Percentiles rank a stretch among this genome's conserved stretches.
Conservation (phyloP, 2,113 vertebrate genomes). For the Microtus montanus region DNA sequence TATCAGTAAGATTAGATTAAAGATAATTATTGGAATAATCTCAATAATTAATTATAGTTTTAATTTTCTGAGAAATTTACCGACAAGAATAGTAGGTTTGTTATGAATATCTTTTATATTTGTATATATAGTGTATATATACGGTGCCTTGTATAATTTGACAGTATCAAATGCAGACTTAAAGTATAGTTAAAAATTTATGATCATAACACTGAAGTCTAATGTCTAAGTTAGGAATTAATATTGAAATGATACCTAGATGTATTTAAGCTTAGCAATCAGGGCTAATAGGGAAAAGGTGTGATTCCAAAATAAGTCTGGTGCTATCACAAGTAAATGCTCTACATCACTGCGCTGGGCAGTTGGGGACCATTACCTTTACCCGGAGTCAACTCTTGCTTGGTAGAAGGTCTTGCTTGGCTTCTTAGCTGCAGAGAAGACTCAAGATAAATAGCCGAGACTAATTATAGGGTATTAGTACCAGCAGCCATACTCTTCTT, state of each 20-base stretch:
- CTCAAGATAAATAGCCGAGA: conserved; percentile 52
- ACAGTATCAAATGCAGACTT: background rate
- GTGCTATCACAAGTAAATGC: background rate
- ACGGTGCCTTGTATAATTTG: background rate
- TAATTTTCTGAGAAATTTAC: background rate
- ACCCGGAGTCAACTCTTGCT: conserved; percentile 16
- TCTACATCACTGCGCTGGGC: background rate
- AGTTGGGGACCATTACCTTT: conserved; percentile 60
- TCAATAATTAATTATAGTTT: background rate
- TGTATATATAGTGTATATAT: background rate
- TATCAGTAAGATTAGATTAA: conserved; percentile 45
- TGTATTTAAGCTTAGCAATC: conserved; percentile 15
- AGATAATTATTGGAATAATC: conserved; percentile 25
- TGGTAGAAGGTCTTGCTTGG: conserved; percentile 46
- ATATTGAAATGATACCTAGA: background rate
- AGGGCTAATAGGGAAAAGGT: background rate
- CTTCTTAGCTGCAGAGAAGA: conserved; percentile 39
- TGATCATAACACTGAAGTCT: background rate
- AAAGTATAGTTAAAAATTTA: conserved; percentile 38
- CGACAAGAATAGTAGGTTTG: background rate
- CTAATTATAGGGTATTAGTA: conserved; percentile 60
- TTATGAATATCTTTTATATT: background rate
- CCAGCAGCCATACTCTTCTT: conserved; percentile 9
- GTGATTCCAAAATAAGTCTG: conserved; percentile 15
- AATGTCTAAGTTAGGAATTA: conserved; percentile 37